Conservation (phyloP, 2,888 invertebrate species). For the Mallateleia sp. region DNA sequence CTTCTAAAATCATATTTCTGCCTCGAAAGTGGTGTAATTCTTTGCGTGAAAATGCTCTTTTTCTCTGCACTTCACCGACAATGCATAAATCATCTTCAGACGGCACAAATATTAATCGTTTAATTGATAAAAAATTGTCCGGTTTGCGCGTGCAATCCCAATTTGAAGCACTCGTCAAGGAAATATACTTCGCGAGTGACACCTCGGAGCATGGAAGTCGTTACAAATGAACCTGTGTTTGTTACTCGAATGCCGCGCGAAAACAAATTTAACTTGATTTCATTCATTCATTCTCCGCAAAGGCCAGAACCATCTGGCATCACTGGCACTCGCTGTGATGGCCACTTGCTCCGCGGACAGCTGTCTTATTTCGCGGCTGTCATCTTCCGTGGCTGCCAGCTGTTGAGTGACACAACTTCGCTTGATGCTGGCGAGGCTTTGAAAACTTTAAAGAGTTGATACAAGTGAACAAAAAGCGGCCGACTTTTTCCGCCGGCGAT, state of each 20-base stretch:
- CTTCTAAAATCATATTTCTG: conserved; percentile 52
- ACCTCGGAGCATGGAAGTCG: conserved; percentile 22
- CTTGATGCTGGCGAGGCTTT: conserved; percentile 52
- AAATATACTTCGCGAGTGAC: conserved; percentile 6
- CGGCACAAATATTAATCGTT: conserved; percentile 3
- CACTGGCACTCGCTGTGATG: conserved; percentile 63
- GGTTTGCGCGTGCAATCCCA: conserved; percentile 5
- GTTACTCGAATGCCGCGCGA: conserved; percentile 60
- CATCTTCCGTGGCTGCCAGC: conserved; percentile 73
- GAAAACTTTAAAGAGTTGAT: conserved; percentile 44
- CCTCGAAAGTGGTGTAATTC: conserved; percentile 21
- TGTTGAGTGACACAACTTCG: conserved; percentile 75
- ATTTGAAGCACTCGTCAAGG: conserved; percentile 3
- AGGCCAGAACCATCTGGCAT: conserved; percentile 61
- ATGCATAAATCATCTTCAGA: conserved; percentile 36
- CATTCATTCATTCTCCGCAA: conserved; percentile 68
- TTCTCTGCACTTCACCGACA: neutral
- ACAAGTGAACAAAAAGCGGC: conserved; percentile 29
- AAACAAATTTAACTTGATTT: conserved; percentile 77
- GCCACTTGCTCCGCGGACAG: conserved; percentile 74
- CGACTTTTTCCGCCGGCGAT: conserved; percentile 58
- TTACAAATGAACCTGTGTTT: conserved; percentile 60
- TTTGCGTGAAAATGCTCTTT: conserved; percentile 5
- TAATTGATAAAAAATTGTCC: conserved; percentile 31
- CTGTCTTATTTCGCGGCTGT: conserved; percentile 77